phyloP scores from a whole-genome alignment of 2,113 vertebrate species.

The Neotragus pygmaeus region DNA sequence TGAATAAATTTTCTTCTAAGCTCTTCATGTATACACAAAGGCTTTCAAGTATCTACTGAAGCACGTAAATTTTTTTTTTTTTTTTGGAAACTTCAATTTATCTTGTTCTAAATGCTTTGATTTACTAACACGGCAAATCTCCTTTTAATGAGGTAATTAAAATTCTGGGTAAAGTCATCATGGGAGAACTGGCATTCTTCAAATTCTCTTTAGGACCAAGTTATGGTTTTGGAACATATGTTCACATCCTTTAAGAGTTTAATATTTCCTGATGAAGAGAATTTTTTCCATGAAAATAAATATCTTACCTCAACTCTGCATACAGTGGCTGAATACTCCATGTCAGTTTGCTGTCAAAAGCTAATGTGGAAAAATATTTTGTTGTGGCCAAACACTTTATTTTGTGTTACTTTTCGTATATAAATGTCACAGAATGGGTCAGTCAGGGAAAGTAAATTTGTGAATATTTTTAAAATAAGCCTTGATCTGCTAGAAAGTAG shows the following conservation, averaged over 20 bases:
- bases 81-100: neutral
- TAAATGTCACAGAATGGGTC: neutral
- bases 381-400: neutral
- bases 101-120: slow-evolving; percentile 11
- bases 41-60: neutral
- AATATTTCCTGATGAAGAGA: slow-evolving; percentile 1
- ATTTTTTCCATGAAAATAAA: neutral
- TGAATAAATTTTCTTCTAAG: neutral
- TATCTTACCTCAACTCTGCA: neutral
- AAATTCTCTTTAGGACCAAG: slow-evolving; percentile 25
- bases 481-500: neutral
- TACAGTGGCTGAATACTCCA: neutral
- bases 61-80: neutral
- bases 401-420: neutral
- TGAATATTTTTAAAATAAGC: neutral
- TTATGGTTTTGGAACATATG: neutral
- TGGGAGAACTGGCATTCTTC: neutral
- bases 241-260: neutral
- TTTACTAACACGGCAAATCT: neutral
- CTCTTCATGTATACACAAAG: neutral
- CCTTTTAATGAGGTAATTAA: slow-evolving; percentile 7
- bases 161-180: neutral
- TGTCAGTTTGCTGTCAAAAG: slow-evolving; percentile 3
- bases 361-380: neutral
- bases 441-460: neutral